Conservation (phyloP, 2,888 invertebrate genomes). For the Amphipyra tragopoginis region DNA sequence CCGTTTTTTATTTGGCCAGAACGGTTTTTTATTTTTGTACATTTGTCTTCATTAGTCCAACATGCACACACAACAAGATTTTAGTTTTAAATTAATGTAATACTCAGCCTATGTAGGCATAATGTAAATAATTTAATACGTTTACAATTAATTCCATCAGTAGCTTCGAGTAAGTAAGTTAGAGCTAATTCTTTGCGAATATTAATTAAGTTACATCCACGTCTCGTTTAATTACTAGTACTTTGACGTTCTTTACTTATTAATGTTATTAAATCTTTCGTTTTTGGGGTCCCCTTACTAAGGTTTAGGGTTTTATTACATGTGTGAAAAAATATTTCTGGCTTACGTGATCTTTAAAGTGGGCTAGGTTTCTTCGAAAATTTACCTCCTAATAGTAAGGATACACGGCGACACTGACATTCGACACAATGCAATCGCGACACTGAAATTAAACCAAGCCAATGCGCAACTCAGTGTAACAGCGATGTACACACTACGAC, state of each 20-base stretch:
- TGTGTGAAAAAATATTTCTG: no score
- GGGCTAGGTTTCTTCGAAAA: no score
- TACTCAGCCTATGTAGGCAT: background rate
- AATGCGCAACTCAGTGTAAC: no score
- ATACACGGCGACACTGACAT: no score
- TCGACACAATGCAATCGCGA: no score
- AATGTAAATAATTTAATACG: conserved; percentile 28
- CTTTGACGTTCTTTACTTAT: conserved; percentile 44
- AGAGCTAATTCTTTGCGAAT: conserved; percentile 45
- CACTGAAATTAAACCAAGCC: no score
- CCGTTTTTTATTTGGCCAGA: no score
- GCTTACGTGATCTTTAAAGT: no score
- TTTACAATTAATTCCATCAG: conserved; percentile 31
- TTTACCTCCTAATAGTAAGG: no score
- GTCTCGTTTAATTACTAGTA: conserved; percentile 44
- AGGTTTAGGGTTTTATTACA: background rate
- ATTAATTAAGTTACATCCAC: conserved; percentile 43
- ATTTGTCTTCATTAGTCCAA: background rate
- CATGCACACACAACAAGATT: background rate
- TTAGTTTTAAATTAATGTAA: background rate
- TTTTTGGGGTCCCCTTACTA: conserved; percentile 10
- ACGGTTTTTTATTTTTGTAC: no score
- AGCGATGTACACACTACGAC: no score
- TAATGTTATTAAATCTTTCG: conserved; percentile 36
- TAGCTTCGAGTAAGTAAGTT: conserved; percentile 30